Conservation (phyloP, 2,888 invertebrate species). For the Rotaria sp. region DNA sequence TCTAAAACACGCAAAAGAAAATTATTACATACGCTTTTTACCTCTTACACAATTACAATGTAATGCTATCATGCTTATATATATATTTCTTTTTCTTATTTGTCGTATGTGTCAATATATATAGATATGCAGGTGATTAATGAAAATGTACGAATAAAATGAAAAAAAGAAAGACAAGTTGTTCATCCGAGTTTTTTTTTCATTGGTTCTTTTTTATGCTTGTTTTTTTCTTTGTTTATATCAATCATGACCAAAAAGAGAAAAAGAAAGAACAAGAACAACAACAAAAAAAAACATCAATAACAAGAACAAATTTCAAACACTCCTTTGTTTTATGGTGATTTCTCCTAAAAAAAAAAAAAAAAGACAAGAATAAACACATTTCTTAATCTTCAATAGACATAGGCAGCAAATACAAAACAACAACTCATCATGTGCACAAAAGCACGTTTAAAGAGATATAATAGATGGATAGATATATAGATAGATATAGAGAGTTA, state of each 20-base stretch:
- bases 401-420: not conserved
- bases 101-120: not conserved
- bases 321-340: not conserved
- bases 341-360: conserved; percentile 1
- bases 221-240: not conserved
- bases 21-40: not conserved
- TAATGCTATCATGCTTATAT: not conserved
- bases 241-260: not conserved
- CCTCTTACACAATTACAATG: not conserved
- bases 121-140: not conserved
- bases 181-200: not conserved
- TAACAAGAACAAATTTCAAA: not conserved
- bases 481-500: not conserved
- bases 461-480: not conserved
- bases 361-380: not conserved
- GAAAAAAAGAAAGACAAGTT: not conserved
- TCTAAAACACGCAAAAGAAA: not conserved
- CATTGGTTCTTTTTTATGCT: not conserved
- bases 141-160: not conserved
- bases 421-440: not conserved
- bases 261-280: not conserved
- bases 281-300: not conserved
- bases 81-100: not conserved
- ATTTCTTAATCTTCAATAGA: conserved; percentile 8
- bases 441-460: not conserved